Evolutionary conservation across 2,113 vertebrate species (phyloP).

Genomic region (Anarhynchus alexandrinus): DNA sequence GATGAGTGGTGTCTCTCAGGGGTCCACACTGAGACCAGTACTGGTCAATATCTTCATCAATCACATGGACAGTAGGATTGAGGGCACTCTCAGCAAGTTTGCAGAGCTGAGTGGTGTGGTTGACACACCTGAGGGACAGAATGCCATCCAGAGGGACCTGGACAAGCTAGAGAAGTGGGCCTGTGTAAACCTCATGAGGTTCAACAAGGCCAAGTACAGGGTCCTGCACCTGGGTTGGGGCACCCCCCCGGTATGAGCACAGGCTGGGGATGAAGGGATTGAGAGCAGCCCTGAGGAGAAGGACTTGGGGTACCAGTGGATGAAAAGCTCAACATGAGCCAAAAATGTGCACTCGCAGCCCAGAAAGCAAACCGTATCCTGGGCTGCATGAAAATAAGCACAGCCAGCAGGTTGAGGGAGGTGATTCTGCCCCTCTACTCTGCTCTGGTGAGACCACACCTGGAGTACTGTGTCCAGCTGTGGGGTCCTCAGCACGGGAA

Average conservation of each 20-base stretch:
- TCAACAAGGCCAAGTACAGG: not conserved
- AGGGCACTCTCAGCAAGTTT: not conserved
- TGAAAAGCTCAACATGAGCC: too few species aligned
- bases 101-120: not conserved
- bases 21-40: not conserved
- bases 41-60: not conserved
- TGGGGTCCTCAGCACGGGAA: not conserved
- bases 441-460: not conserved
- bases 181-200: too few species aligned
- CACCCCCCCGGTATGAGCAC: too few species aligned
- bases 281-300: too few species aligned
- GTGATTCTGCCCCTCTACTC: not conserved
- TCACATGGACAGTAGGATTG: not conserved
- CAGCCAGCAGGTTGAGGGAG: not conserved
- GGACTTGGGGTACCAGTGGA: too few species aligned
- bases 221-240: not conserved
- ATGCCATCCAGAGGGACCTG: too few species aligned
- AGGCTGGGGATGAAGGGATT: too few species aligned
- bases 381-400: not conserved
- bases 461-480: not conserved
- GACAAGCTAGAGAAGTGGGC: too few species aligned
- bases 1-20: not conserved
- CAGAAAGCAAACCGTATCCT: not conserved
- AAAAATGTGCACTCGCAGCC: too few species aligned
- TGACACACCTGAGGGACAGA: not conserved